phyloP scores from a whole-genome alignment of 2,113 vertebrate species.

The Bagarius yarrelli region DNA sequence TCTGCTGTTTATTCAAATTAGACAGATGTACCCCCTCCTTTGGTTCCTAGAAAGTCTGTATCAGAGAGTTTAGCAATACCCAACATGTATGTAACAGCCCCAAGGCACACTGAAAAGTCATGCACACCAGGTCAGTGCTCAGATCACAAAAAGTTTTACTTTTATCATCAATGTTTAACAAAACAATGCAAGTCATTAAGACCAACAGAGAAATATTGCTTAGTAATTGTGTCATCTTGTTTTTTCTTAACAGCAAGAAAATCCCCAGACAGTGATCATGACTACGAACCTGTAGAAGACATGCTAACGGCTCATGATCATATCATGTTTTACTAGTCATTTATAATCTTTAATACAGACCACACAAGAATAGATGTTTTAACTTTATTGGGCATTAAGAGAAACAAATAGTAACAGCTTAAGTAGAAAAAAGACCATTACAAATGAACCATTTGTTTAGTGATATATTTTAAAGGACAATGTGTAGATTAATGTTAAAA shows the following conservation, averaged over 20 bases:
- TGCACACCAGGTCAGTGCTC: constrained; percentile 23
- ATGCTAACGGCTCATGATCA: constrained; percentile 52
- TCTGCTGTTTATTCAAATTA: constrained; percentile 29
- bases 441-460: constrained; percentile 1
- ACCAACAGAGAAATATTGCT: background rate
- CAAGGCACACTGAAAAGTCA: background rate
- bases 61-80: constrained; percentile 30
- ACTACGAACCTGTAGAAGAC: constrained; percentile 72
- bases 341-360: background rate
- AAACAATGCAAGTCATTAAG: background rate
- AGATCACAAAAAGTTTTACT: background rate
- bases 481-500: constrained; percentile 18
- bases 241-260: background rate
- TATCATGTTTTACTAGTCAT: constrained; percentile 51
- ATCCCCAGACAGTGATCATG: constrained; percentile 62
- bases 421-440: background rate
- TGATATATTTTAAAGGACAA: background rate
- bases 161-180: background rate
- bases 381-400: background rate
- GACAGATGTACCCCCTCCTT: constrained; percentile 49
- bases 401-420: background rate
- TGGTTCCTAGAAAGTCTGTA: constrained; percentile 44
- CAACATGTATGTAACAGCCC: constrained; percentile 58
- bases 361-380: background rate
- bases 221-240: background rate